Base-by-base conservation (phyloP, 2,113 vertebrate species). In the Chaetops frenatus region DNA sequence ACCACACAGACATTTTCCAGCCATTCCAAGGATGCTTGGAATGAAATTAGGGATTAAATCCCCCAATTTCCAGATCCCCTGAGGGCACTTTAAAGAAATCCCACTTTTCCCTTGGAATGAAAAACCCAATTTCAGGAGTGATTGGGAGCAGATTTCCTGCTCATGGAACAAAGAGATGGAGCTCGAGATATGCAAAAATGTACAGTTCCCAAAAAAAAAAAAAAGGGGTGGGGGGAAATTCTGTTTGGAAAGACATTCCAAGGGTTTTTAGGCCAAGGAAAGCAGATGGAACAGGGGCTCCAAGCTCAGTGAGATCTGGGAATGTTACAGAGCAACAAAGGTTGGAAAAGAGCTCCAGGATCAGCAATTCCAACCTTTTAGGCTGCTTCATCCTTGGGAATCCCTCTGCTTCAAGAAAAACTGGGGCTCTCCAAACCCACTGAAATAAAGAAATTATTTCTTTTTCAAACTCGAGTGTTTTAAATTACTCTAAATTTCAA, bases 61-160 rank as follows among this genome's bases (percentile, higher is more conserved):
- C 53, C 53, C 22, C 9, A 4, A 76, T 76, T 90, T 42, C 54
- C 62, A 85, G 11, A 36, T 11, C 3, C 38, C 50, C 67, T 4
- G 5, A 74, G n/a, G 80, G 29, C 56, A 73, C 23, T 12, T 16
- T 28, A 16, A 47, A 80, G 79, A 80, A 96, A 73, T 51, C 70
- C 38, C 33, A 18, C 56, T 70, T 50, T 78, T 25, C 4, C 12
- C 82, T 94, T 45, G 29, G n/a, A 17, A 91, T 44, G 78, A 77
- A 77, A 47, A 82, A 82, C 4, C 27, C 38, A 40, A 70, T 77
- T 85, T 47, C 20, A 3, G 29, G 86, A 85, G 78, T 92, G 48
- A 94, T 82, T 77, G 62, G 78, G 81, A 92, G 89, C 89, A 94
- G 81, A 87, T 90, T 95, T 97, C 70, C 89, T 85, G 81, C 35